Conservation (phyloP, 1,140 invertebrate species). For the Calliphora vicina region DNA sequence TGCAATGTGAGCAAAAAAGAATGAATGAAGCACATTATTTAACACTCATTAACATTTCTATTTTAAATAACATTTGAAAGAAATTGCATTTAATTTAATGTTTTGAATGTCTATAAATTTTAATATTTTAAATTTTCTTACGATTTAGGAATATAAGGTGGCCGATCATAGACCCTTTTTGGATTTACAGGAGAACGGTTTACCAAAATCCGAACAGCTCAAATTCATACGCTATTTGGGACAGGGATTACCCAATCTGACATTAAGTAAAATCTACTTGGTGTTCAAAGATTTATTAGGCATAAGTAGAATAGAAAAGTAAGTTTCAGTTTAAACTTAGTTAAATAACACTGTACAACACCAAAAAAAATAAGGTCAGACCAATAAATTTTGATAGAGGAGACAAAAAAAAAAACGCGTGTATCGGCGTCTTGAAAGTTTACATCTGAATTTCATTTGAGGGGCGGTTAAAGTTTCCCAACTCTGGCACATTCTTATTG, state of each 20-base stretch:
- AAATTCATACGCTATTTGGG: constrained; percentile 64
- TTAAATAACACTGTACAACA: not conserved
- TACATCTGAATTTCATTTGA: too few species aligned
- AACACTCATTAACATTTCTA: not conserved
- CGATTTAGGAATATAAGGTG: constrained; percentile 61
- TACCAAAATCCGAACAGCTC: constrained; percentile 63
- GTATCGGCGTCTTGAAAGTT: too few species aligned
- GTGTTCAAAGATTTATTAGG: constrained; percentile 58
- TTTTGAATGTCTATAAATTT: not conserved
- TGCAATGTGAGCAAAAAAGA: constrained; percentile 62
- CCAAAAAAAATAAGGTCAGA: too few species aligned
- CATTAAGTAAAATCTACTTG: constrained; percentile 62
- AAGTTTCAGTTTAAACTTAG: constrained; percentile 40
- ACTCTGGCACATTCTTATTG: too few species aligned
- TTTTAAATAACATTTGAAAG: not conserved
- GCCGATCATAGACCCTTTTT: constrained; percentile 64
- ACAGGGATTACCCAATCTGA: constrained; percentile 62
- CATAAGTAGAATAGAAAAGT: constrained; percentile 56
- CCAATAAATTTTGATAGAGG: too few species aligned
- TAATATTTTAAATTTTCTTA: constrained; percentile 19
- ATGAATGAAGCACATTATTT: not conserved
- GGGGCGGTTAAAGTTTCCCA: too few species aligned
- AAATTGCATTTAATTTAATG: not conserved
- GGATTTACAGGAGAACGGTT: constrained; percentile 63
- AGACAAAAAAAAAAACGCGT: too few species aligned